Evolutionary conservation across 2,888 invertebrate species (phyloP).

Genomic region (Heterodera filipjevi): DNA sequence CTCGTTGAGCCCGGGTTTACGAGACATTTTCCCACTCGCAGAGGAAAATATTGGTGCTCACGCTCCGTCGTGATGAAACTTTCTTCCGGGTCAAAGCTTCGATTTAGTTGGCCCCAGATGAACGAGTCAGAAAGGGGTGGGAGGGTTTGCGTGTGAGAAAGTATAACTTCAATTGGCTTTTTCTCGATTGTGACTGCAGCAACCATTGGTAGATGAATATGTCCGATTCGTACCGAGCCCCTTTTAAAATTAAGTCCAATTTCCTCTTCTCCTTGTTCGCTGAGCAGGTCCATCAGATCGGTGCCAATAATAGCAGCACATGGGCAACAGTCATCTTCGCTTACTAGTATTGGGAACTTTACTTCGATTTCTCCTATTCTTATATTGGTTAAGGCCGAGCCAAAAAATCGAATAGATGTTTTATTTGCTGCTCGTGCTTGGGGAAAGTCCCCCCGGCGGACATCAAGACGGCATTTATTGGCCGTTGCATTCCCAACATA

Average conservation of each 20-base stretch:
- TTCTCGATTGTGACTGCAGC: background rate
- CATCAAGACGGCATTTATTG: background rate
- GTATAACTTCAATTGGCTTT: background rate
- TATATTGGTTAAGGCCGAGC: background rate
- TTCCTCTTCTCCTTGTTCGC: background rate
- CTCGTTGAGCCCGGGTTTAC: background rate
- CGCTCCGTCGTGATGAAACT: background rate
- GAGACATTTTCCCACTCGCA: constrained; percentile 3
- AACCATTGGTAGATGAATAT: constrained; percentile 2
- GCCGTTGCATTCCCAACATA: background rate
- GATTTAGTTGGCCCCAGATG: constrained; percentile 9
- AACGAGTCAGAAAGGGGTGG: constrained; percentile 6
- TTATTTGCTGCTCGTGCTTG: constrained; percentile 7
- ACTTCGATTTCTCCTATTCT: background rate
- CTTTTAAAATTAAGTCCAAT: constrained; percentile 9
- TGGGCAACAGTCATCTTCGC: constrained; percentile 2
- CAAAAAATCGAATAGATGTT: constrained; percentile 1
- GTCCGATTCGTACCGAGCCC: background rate
- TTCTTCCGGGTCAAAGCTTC: constrained; percentile 1
- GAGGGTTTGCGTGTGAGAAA: background rate
- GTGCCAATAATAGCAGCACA: constrained; percentile 2
- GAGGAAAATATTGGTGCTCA: constrained; percentile 12
- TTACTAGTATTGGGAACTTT: background rate
- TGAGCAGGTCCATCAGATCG: constrained; percentile 7
- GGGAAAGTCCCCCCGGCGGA: background rate